phyloP scores from a whole-genome alignment of 2,797 vertebrate genomes.

The Parauchenoglanis punctatus region DNA sequence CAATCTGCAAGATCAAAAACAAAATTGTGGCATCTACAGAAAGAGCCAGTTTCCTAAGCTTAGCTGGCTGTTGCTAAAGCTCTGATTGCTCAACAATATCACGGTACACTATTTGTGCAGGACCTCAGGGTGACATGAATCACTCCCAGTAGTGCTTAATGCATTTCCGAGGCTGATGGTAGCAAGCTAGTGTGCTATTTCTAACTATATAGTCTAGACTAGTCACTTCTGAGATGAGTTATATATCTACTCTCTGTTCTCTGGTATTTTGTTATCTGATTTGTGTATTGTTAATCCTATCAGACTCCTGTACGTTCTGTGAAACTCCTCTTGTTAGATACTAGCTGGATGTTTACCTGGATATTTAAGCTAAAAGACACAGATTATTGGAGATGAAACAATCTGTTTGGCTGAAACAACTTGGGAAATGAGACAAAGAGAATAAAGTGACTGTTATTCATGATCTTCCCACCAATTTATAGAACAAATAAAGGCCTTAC shows the following conservation, averaged over 20 bases:
- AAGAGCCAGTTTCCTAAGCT: neutral
- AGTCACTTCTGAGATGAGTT: neutral
- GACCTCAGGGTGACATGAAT: neutral
- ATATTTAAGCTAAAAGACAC: neutral
- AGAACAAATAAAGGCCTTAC: neutral
- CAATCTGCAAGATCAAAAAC: neutral
- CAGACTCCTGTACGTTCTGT: neutral
- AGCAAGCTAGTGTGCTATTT: neutral
- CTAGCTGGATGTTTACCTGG: neutral
- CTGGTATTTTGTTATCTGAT: neutral
- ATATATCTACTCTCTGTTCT: neutral
- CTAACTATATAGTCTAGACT: neutral
- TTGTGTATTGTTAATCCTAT: neutral
- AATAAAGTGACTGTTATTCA: neutral
- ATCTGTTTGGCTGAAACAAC: neutral
- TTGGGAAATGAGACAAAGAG: neutral
- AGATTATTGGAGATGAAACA: too few species aligned
- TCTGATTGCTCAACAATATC: slow-evolving; percentile 3
- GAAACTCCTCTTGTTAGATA: neutral
- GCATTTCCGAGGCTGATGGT: neutral
- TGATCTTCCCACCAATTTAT: neutral
- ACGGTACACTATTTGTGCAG: neutral
- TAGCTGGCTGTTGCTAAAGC: neutral
- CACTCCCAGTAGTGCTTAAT: neutral
- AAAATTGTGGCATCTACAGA: neutral